Conservation (phyloP, 2,888 invertebrate genomes). For the Drosophila conformis region DNA sequence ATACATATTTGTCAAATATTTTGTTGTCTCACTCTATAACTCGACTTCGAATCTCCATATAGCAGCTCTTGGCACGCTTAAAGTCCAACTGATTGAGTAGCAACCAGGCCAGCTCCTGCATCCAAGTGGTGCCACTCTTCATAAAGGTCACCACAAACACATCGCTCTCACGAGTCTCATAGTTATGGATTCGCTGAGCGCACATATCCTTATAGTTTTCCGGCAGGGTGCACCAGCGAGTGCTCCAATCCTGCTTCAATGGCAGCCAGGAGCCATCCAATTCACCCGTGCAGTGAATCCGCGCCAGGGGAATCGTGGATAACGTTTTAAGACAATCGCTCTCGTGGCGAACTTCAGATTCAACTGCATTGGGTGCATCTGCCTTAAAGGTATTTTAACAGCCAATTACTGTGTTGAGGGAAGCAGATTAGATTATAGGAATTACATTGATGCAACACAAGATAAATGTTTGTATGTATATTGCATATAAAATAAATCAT, state of each 20-base stretch:
- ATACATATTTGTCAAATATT: not conserved
- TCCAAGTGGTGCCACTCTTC: constrained; percentile 71
- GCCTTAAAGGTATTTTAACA: not conserved
- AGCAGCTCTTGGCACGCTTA: constrained; percentile 33
- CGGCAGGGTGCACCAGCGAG: constrained; percentile 49
- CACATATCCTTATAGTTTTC: constrained; percentile 1
- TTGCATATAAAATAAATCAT: constrained; percentile 27
- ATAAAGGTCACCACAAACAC: constrained; percentile 62
- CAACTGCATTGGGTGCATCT: not conserved
- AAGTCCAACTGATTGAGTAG: constrained; percentile 64
- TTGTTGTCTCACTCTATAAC: constrained; percentile 54
- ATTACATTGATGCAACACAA: not conserved
- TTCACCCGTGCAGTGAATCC: constrained; percentile 4
- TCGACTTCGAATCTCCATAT: constrained; percentile 17
- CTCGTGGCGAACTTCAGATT: constrained; percentile 2
- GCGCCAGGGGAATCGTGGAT: not conserved
- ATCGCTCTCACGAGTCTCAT: constrained; percentile 57
- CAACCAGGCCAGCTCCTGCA: constrained; percentile 66
- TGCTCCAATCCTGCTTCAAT: constrained; percentile 34
- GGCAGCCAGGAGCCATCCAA: constrained; percentile 33
- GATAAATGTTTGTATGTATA: not conserved
- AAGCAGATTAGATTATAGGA: not conserved
- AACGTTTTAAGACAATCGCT: constrained; percentile 12
- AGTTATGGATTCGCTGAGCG: constrained; percentile 35
- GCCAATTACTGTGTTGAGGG: not conserved